These are phyloP conservation scores for Saiga tatarica DNA, from an alignment of 2,113 vertebrate genomes.

Conservation along the genomic window DNA sequence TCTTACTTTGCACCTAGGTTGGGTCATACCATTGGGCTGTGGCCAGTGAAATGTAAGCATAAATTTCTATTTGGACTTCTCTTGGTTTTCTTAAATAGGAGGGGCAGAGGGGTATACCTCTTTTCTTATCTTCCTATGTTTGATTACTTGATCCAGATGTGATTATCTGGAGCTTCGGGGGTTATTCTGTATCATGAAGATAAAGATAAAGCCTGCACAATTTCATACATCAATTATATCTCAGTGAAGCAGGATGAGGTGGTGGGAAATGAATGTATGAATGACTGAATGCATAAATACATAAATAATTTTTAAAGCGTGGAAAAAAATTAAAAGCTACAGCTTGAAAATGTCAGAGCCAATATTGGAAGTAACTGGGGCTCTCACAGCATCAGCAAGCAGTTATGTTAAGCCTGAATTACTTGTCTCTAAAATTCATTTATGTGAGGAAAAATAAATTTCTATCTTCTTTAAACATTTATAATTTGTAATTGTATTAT, in stretches of 20 bases:
- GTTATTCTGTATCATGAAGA: neutral
- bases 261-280: neutral
- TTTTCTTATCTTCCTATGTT: neutral
- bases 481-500: neutral
- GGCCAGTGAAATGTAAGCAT: neutral
- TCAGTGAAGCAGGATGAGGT: neutral
- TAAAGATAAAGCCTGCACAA: neutral
- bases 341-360: neutral
- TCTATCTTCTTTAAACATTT: neutral
- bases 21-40: neutral
- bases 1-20: neutral
- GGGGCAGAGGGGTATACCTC: neutral
- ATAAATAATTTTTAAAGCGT: neutral
- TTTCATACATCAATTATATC: neutral
- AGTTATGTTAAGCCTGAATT: neutral
- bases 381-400: neutral
- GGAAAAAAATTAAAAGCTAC: neutral
- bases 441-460: slow-evolving; percentile 7
- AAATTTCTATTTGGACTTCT: neutral
- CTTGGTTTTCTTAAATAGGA: neutral
- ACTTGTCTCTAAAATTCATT: slow-evolving; percentile 6
- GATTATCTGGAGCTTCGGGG: neutral
- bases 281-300: neutral
- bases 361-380: neutral
- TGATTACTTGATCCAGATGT: neutral